Evolutionary conservation across 2,888 invertebrate genomes (phyloP).

Genomic region (Melanargia galathea): DNA sequence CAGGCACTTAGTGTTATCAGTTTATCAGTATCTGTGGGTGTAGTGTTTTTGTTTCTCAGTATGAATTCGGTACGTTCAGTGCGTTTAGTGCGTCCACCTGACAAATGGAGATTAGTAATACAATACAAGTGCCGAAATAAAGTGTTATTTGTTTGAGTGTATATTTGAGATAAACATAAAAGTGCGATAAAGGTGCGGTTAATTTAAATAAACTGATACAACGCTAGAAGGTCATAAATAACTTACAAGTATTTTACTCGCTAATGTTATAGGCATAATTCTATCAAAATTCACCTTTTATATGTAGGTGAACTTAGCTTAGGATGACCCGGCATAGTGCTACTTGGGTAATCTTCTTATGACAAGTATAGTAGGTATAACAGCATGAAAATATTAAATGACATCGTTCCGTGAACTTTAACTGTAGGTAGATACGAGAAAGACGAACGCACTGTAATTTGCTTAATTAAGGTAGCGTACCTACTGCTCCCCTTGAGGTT

Average conservation of each 20-base stretch:
- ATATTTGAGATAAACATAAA: constrained; percentile 8
- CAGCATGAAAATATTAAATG: too few relatives aligned
- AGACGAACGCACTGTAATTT: too few relatives aligned
- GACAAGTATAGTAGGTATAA: too few relatives aligned
- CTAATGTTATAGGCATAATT: not conserved
- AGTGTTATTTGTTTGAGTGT: constrained; percentile 18
- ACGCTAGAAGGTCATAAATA: not conserved
- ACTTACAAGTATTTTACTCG: not conserved
- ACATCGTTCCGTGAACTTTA: too few relatives aligned
- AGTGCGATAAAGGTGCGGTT: not conserved
- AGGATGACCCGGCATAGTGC: too few relatives aligned
- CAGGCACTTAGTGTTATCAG: constrained; percentile 24
- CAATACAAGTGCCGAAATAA: constrained; percentile 18
- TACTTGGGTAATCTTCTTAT: too few relatives aligned
- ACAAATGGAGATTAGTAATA: constrained; percentile 6
- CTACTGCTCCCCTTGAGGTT: too few relatives aligned
- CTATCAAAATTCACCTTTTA: not conserved
- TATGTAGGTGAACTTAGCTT: too few relatives aligned
- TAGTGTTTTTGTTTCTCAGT: constrained; percentile 29
- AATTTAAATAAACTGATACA: not conserved
- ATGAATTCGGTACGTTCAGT: constrained; percentile 50
- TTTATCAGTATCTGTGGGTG: constrained; percentile 23
- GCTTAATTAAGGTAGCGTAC: too few relatives aligned
- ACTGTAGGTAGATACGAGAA: too few relatives aligned
- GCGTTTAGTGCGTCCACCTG: constrained; percentile 61